Base-by-base conservation (phyloP, 1,140 invertebrate genomes). In the Oncopodura yosiiana region DNA sequence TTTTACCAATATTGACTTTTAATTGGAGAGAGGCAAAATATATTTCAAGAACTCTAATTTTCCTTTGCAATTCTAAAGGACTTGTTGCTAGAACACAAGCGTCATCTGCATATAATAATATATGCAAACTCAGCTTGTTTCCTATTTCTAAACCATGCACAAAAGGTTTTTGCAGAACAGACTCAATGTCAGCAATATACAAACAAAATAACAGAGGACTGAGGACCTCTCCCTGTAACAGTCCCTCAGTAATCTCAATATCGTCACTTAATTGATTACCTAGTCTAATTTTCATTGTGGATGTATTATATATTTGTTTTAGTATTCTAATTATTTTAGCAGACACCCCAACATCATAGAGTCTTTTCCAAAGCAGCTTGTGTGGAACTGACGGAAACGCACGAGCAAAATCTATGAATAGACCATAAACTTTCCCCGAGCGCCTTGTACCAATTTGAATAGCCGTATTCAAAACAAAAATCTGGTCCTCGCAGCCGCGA, bases 391-490 rank as follows among this genome's bases (percentile, higher is more conserved):
- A 54, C 0, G 52, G 32, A 45, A 59, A 59, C 2, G 51, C 57
- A 1, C 57, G 24, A 2, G 30, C 44, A 42, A 49, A 54, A 34
- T 59, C 57, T 11, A 59, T 34, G 32, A 59, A 59, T 0, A 50
- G 9, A 3, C 43, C 43, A 19, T 53, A 58, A 1, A 24, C 3
- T 29, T 21, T 4, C 8, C 29, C 23, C 36, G 18, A 26, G 16
- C 19, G 45, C 26, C 43, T 49, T 3, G 61, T 14, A 39, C 34
- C 26, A 3, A 49, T 41, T 26, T 60, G 57, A 32, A 66, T 56
- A 12, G 48, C 50, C n/a, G 53, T 49, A 23, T 56, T 53, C 12
- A 67, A 26, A 18, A 58, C 49, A 30, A 54, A 59, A 38, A 59
- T 46, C 36, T 55, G 57, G 34, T 53, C 50, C 18, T 56, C 53